Percentiles rank a stretch among this genome's conserved stretches.
Conservation (phyloP, 2,797 vertebrate genomes). For the Chaetophractus vellerosus region DNA sequence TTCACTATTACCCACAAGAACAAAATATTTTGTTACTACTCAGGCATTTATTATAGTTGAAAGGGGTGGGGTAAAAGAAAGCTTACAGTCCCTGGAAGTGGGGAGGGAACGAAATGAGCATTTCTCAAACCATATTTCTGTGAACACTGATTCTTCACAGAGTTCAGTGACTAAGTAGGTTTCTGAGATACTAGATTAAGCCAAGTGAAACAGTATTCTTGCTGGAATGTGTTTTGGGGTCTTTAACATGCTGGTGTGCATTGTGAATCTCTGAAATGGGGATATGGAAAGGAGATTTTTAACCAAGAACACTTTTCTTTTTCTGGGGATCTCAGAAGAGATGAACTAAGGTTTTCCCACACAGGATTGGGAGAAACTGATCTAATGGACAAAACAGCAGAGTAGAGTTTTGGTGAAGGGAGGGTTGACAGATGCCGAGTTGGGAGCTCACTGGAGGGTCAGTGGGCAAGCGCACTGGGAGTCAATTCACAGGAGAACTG, state of each 20-base stretch:
- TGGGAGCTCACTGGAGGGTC: neutral
- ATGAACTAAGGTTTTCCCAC: neutral
- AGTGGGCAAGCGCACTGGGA: neutral
- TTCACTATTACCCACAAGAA: neutral
- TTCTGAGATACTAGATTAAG: neutral
- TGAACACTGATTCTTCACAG: neutral
- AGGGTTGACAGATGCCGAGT: neutral
- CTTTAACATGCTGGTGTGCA: neutral
- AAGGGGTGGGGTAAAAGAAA: neutral
- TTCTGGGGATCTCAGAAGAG: neutral
- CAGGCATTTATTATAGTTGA: neutral
- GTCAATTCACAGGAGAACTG: too few species aligned
- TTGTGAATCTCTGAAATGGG: neutral
- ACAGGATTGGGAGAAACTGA: neutral
- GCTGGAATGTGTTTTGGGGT: neutral
- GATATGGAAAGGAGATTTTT: neutral
- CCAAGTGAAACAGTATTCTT: neutral
- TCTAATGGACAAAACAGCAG: neutral
- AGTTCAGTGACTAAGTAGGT: neutral
- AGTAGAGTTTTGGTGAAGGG: neutral
- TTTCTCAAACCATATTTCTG: constrained; percentile 51
- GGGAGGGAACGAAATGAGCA: constrained; percentile 35
- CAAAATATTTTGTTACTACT: neutral
- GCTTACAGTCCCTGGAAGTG: neutral
- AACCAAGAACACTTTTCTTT: neutral